These are phyloP conservation scores for Halcyon leucocephala DNA, from an alignment of 2,797 vertebrate genomes.

Conservation along the genomic window DNA sequence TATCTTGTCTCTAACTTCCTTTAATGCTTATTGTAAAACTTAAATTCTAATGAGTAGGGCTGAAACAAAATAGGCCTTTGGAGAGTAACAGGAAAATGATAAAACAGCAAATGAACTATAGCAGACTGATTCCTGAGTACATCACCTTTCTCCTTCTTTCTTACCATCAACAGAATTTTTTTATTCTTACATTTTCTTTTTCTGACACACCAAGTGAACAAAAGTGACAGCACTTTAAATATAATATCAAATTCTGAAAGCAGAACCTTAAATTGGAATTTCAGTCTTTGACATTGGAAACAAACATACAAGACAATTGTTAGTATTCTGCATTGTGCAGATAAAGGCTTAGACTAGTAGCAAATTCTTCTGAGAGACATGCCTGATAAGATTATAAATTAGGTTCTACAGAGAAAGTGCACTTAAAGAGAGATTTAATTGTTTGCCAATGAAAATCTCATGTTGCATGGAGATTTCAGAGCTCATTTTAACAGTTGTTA, in stretches of 20 bases:
- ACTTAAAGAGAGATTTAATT: conserved; percentile 69
- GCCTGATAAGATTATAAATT: conserved; percentile 73
- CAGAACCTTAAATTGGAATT: conserved; percentile 60
- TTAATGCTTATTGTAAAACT: background rate
- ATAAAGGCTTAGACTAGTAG: conserved; percentile 64
- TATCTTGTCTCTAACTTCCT: background rate
- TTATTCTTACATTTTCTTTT: background rate
- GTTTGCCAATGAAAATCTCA: conserved; percentile 67
- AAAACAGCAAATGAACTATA: conserved; percentile 23
- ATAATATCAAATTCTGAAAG: conserved; percentile 46
- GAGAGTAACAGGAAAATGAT: background rate
- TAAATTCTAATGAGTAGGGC: background rate
- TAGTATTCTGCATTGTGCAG: conserved; percentile 55
- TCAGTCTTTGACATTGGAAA: conserved; percentile 62
- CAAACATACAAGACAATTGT: conserved; percentile 45
- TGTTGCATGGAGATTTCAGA: conserved; percentile 49
- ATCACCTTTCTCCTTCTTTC: background rate
- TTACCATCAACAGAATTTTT: background rate
- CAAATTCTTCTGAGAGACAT: conserved; percentile 61
- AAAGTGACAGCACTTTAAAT: conserved; percentile 39
- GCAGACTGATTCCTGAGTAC: background rate
- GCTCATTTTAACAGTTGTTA: conserved; percentile 56
- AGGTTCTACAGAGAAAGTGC: conserved; percentile 52
- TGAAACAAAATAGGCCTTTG: conserved; percentile 13
- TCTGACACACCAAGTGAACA: background rate